Percentiles rank a stretch among this genome's conserved stretches.
phyloP scores from a whole-genome alignment of 2,797 vertebrate species.

The Eulemur mongoz region DNA sequence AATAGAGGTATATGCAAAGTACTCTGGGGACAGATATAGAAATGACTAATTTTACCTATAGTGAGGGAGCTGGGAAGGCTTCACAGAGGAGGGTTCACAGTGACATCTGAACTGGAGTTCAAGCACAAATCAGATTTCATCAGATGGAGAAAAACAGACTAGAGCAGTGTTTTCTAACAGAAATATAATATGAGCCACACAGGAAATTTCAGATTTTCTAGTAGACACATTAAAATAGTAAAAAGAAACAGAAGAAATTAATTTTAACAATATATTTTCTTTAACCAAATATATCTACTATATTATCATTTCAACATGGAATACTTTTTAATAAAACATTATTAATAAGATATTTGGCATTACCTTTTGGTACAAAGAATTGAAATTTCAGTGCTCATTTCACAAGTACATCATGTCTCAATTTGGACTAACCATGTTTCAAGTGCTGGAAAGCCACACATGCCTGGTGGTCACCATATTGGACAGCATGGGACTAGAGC shows the following conservation, averaged over 20 bases:
- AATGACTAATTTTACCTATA: neutral
- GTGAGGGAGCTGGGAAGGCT: neutral
- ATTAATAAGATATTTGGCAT: neutral
- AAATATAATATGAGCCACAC: neutral
- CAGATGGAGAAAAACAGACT: neutral
- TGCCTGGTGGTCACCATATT: neutral
- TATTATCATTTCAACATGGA: neutral
- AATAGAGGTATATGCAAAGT: neutral
- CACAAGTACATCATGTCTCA: neutral
- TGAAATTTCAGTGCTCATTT: neutral
- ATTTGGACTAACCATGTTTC: neutral
- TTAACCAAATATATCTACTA: neutral
- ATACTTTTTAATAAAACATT: neutral
- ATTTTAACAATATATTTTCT: neutral
- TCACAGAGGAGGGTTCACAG: neutral
- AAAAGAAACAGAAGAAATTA: constrained; percentile 31
- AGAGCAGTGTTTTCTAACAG: neutral
- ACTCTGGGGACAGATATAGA: neutral
- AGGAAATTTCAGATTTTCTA: neutral
- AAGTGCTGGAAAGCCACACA: neutral
- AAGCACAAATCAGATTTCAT: neutral
- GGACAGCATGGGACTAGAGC: neutral
- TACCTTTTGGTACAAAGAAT: neutral
- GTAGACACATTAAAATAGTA: neutral
- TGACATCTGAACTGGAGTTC: neutral